Evolutionary conservation across 2,888 invertebrate species (phyloP).

Genomic region (Eledone cirrhosa): DNA sequence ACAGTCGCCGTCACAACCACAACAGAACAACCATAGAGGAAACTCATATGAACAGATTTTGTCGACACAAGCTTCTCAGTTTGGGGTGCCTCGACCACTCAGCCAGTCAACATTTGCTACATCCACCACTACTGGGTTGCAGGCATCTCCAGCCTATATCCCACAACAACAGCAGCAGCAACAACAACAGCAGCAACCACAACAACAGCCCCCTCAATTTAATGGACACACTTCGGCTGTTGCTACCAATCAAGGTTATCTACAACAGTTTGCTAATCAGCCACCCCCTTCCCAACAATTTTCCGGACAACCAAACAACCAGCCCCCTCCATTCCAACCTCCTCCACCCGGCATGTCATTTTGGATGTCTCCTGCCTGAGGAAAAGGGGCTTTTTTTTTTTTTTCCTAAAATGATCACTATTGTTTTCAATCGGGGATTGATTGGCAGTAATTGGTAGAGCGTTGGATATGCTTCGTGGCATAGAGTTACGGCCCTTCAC

Average conservation of each 20-base stretch:
- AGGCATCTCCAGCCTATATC: slow-evolving; percentile 1
- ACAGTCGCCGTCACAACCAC: not conserved
- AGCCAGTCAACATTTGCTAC: slow-evolving; percentile 21
- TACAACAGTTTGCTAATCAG: slow-evolving; percentile 21
- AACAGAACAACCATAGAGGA: not conserved
- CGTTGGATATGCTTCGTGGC: no score
- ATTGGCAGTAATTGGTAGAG: not conserved
- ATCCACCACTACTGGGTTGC: slow-evolving; percentile 15
- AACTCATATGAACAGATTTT: slow-evolving; percentile 25
- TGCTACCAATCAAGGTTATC: not conserved
- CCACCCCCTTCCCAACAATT: slow-evolving; percentile 25
- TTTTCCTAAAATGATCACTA: no score
- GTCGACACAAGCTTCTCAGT: slow-evolving; percentile 14
- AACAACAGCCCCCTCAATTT: not conserved
- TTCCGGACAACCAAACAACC: slow-evolving; percentile 12
- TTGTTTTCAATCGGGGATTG: not conserved
- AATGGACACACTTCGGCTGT: slow-evolving; percentile 18
- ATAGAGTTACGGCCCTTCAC: no score
- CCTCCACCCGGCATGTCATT: slow-evolving; percentile 25
- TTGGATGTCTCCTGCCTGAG: slow-evolving; percentile 24
- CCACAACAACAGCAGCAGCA: not conserved
- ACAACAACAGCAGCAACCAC: not conserved
- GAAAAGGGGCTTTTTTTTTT: not conserved
- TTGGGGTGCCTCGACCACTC: not conserved
- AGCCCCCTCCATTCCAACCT: slow-evolving; percentile 18